Percentiles rank a stretch among this genome's conserved stretches.
These are phyloP conservation scores for Rattus rattus DNA, from an alignment of 2,113 vertebrate genomes.

Conservation along the genomic window DNA sequence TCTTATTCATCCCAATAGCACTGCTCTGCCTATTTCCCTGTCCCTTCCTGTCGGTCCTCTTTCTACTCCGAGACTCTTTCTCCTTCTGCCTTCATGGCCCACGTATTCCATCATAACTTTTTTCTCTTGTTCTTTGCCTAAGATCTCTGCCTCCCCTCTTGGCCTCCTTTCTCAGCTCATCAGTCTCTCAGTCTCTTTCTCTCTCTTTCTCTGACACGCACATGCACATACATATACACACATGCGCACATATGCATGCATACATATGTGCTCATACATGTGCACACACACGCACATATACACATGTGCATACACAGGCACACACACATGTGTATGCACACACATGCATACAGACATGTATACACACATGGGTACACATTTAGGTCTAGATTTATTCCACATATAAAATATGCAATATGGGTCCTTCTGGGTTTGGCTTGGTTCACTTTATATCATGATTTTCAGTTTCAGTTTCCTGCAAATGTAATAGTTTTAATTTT, in stretches of 20 bases:
- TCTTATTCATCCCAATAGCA: not conserved
- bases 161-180: not conserved
- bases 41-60: not conserved
- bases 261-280: rapidly evolving
- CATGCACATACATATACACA: not conserved
- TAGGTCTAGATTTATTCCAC: not conserved
- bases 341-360: rapidly evolving
- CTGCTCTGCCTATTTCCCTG: not conserved
- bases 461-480: not conserved
- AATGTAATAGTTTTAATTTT: not conserved
- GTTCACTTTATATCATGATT: not conserved
- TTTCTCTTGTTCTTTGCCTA: not conserved
- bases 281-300: too few species aligned
- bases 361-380: not conserved
- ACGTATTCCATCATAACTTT: not conserved
- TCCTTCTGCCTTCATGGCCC: not conserved
- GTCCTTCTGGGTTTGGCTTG: not conserved
- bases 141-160: not conserved
- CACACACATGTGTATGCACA: too few species aligned
- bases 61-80: not conserved
- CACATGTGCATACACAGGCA: too few species aligned
- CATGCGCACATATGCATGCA: rapidly evolving
- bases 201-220: too few species aligned
- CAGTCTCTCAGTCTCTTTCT: not conserved
- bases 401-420: not conserved